Base-by-base conservation (phyloP, 2,797 vertebrate species). In the Knipowitschia caucasica region DNA sequence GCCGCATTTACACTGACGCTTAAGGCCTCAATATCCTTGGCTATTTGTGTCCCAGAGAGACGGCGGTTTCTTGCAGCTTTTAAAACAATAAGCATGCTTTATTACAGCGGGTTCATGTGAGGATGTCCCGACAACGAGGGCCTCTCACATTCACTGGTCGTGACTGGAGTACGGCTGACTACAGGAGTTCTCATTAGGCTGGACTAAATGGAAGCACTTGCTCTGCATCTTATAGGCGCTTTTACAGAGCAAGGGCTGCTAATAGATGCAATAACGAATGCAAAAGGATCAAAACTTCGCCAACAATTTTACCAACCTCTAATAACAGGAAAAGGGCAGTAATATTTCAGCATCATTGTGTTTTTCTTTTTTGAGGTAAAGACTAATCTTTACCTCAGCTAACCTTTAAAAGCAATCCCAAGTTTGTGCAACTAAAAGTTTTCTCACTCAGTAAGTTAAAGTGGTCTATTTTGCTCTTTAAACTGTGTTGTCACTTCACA, bases 101-200 rank as follows among this genome's bases (percentile, higher is more conserved):
- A 31, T 43, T 67, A 55, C 31, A 50, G 20, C 49, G 60, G 56
- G 60, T 73, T 76, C 57, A 78, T 67, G 71, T 55, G 60, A 82
- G 76, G 65, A 61, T 57, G 45, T 59, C 39, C 66, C 24, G 17
- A 25, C n/a, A 12, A 3, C 23, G 55, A 36, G 5, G 20, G 44
- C 45, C 33, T 57, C 59, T 63, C 62, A 42, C 42, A 67, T 57
- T 78, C 9, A 43, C 58, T 49, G 36, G 44, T 50, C 55, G 42
- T 36, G 56, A 39, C 61, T 61, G n/a, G 64, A 64, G 59, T 20
- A 27, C 26, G 23, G 55, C 64, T 83, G 73, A 83, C 77, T 81
- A 69, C 67, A 64, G 73, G 82, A 85, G 81, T 86, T 78, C 84
- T 88, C 75, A 86, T 89, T 88, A 88, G 70, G 71, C 64, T 49